Evolutionary conservation across 2,888 invertebrate genomes (phyloP).

Genomic region (Caenorhabditis imperialis): DNA sequence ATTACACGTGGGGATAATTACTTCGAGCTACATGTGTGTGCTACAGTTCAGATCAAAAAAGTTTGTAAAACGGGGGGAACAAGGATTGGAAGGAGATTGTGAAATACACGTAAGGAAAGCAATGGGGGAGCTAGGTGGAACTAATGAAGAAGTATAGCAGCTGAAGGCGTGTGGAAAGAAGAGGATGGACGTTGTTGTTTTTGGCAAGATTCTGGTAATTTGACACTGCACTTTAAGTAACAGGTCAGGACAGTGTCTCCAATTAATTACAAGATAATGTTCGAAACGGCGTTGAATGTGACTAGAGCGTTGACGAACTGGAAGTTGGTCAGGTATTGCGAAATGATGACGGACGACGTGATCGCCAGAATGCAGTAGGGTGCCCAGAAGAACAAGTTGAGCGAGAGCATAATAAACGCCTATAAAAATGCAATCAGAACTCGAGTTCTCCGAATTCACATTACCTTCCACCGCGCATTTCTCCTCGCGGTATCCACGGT

Average conservation of each 20-base stretch:
- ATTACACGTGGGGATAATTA: slow-evolving; percentile 28
- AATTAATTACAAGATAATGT: slow-evolving; percentile 50
- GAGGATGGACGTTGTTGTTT: not conserved
- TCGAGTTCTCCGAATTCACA: not conserved
- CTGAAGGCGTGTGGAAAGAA: not conserved
- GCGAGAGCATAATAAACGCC: slow-evolving; percentile 65
- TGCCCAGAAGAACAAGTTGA: slow-evolving; percentile 66
- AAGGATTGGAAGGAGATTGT: slow-evolving; percentile 1
- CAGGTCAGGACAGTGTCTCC: not conserved
- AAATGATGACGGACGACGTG: slow-evolving; percentile 51
- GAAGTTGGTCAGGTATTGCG: slow-evolving; percentile 50
- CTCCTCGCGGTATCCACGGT: slow-evolving; percentile 57
- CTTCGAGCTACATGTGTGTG: slow-evolving; percentile 6
- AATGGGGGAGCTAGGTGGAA: slow-evolving; percentile 13
- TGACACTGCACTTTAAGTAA: slow-evolving; percentile 14
- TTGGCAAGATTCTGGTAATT: slow-evolving; percentile 11
- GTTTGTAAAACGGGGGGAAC: slow-evolving; percentile 4
- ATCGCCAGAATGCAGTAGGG: slow-evolving; percentile 65
- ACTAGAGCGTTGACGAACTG: slow-evolving; percentile 66
- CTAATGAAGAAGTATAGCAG: slow-evolving; percentile 16
- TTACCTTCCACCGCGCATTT: slow-evolving; percentile 59
- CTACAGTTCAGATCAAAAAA: slow-evolving; percentile 18
- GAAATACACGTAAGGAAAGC: slow-evolving; percentile 28
- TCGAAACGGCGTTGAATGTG: slow-evolving; percentile 65
- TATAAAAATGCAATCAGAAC: slow-evolving; percentile 16